These are phyloP conservation scores for Calypte anna DNA, from an alignment of 2,113 vertebrate genomes.

Conservation along the genomic window DNA sequence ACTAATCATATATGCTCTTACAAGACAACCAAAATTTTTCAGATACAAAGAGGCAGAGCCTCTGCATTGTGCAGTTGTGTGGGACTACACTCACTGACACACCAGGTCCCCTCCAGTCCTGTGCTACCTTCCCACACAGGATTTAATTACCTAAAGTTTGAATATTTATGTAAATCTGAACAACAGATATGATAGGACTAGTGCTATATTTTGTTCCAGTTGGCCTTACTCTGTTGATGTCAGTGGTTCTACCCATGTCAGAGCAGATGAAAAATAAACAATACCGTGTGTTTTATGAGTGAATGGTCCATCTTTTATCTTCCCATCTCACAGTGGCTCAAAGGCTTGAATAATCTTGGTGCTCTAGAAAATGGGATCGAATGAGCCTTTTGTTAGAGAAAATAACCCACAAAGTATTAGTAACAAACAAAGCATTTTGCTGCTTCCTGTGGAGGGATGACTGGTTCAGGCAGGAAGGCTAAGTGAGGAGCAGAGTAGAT, in stretches of 20 bases:
- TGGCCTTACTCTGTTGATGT: neutral
- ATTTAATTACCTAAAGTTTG: neutral
- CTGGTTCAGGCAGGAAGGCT: neutral
- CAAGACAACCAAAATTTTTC: neutral
- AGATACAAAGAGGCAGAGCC: neutral
- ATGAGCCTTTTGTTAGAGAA: neutral
- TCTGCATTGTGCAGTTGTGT: neutral
- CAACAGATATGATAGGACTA: neutral
- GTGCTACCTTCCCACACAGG: neutral
- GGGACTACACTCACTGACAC: neutral
- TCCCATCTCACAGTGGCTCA: neutral
- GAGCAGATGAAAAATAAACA: neutral
- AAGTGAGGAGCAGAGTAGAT: neutral
- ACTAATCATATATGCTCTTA: neutral
- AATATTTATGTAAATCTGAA: neutral
- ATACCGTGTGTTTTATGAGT: neutral
- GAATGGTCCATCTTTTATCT: neutral
- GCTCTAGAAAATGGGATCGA: neutral
- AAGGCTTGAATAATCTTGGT: neutral
- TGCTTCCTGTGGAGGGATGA: neutral
- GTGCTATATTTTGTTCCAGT: neutral
- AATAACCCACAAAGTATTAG: neutral
- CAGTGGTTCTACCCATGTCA: neutral
- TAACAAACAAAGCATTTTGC: neutral
- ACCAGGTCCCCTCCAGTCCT: neutral